Conservation (phyloP, 1,140 invertebrate species). For the Sitobion miscanthi region DNA sequence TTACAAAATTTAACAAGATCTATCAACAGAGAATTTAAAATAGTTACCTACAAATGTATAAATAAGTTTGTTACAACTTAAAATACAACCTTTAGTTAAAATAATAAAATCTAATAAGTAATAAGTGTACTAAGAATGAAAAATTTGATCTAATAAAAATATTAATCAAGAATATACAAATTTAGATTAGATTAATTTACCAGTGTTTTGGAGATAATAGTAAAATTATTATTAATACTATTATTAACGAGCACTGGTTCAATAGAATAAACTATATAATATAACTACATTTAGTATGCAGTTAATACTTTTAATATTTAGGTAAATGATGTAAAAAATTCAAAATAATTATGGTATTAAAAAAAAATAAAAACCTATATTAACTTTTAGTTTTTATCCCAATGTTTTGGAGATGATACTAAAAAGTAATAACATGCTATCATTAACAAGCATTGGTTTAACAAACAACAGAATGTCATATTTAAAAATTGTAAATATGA, state of each 20-base stretch:
- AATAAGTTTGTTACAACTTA: too few species aligned
- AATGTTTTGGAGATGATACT: slow-evolving; percentile 27
- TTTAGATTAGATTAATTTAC: neutral
- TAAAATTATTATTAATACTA: neutral
- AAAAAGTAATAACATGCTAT: neutral
- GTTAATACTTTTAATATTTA: too few species aligned
- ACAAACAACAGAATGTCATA: too few species aligned
- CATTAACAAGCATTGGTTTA: neutral
- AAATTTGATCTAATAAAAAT: neutral
- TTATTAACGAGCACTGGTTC: slow-evolving; percentile 24
- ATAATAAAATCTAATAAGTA: neutral
- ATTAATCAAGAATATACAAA: neutral
- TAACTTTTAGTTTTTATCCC: neutral
- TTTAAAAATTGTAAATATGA: too few species aligned
- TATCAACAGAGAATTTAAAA: too few species aligned
- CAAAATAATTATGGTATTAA: too few species aligned
- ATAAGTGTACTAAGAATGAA: neutral
- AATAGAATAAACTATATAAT: neutral
- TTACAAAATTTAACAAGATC: too few species aligned
- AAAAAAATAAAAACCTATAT: too few species aligned
- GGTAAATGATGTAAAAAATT: too few species aligned
- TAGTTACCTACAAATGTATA: too few species aligned
- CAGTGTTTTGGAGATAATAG: slow-evolving; percentile 40
- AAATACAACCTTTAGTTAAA: too few species aligned
- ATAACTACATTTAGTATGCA: too few species aligned